phyloP scores from a whole-genome alignment of 2,797 vertebrate species.

The Telmatherina bonti region DNA sequence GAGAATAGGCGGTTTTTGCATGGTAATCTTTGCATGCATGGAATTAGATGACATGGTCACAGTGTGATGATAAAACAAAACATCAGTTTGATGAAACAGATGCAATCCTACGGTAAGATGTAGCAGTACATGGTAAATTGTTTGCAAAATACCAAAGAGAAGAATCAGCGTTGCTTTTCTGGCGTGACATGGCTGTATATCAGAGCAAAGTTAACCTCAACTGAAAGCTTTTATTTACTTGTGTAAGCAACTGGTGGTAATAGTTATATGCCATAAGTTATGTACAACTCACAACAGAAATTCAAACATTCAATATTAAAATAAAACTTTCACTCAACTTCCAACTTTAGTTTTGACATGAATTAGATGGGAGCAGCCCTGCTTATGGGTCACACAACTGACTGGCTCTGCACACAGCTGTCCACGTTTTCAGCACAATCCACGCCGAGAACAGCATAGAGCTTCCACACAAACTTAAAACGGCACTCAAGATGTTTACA shows the following conservation, averaged over 20 bases:
- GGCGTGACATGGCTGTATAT: slow-evolving; percentile 1
- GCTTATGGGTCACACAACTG: neutral
- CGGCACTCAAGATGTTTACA: neutral
- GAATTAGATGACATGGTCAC: no score
- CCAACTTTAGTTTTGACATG: slow-evolving; percentile 5
- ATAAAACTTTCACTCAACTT: slow-evolving; percentile 4
- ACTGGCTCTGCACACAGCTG: neutral
- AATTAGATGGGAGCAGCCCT: neutral
- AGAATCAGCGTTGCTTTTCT: slow-evolving; percentile 7
- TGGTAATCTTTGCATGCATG: neutral
- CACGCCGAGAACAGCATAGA: neutral
- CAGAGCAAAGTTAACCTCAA: slow-evolving; percentile 15
- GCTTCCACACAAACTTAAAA: neutral
- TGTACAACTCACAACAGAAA: slow-evolving; percentile 12
- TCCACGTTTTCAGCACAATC: neutral
- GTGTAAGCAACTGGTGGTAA: slow-evolving; percentile 20
- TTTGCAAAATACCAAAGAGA: slow-evolving; percentile 43
- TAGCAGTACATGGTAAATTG: slow-evolving; percentile 23
- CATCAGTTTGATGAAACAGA: slow-evolving; percentile 2
- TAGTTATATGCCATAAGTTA: slow-evolving; percentile 30
- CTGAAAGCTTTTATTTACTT: slow-evolving; percentile 15
- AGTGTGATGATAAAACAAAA: neutral
- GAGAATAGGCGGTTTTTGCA: slow-evolving; percentile 24
- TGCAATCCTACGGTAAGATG: slow-evolving; percentile 15
- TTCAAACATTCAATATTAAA: slow-evolving; percentile 3